Conservation (phyloP, 2,797 vertebrate genomes). For the Atherinosoma microstoma region DNA sequence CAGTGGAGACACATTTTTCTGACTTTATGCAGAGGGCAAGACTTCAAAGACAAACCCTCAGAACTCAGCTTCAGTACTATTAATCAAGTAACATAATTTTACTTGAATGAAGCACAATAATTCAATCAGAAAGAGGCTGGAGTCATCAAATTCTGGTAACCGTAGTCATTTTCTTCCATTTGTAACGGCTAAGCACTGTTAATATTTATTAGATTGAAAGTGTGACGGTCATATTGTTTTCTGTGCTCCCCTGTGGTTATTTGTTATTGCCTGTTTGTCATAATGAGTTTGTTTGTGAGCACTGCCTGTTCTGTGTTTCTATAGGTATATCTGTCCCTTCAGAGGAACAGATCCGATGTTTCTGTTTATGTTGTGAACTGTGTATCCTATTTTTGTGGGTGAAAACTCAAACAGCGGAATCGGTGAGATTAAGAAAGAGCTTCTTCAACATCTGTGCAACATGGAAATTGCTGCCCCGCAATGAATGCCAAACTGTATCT, state of each 20-base stretch:
- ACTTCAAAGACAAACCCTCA: slow-evolving; percentile 69
- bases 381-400: slow-evolving; percentile 13
- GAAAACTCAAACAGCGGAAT: slow-evolving; percentile 32
- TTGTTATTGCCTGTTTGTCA: slow-evolving; percentile 57
- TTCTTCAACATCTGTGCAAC: slow-evolving; percentile 51
- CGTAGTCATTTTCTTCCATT: slow-evolving; percentile 51
- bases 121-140: slow-evolving; percentile 55
- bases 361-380: slow-evolving; percentile 16
- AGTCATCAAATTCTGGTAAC: slow-evolving; percentile 46
- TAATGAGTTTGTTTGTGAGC: slow-evolving; percentile 28
- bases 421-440: slow-evolving; percentile 36
- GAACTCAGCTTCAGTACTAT: slow-evolving; percentile 36
- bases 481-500: slow-evolving; percentile 65
- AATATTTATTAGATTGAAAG: slow-evolving; percentile 56
- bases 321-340: slow-evolving; percentile 17
- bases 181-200: slow-evolving; percentile 52
- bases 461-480: slow-evolving; percentile 65
- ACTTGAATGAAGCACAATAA: slow-evolving; percentile 51
- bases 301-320: slow-evolving; percentile 25
- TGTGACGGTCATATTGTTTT: slow-evolving; percentile 49
- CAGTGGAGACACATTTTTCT: slow-evolving; percentile 56
- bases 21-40: slow-evolving; percentile 49
- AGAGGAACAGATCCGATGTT: slow-evolving; percentile 20
- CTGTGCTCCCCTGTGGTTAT: slow-evolving; percentile 38
- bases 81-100: slow-evolving; percentile 61